phyloP scores from a whole-genome alignment of 64 coral and sea anemone species.

The Montipora capricornis region DNA sequence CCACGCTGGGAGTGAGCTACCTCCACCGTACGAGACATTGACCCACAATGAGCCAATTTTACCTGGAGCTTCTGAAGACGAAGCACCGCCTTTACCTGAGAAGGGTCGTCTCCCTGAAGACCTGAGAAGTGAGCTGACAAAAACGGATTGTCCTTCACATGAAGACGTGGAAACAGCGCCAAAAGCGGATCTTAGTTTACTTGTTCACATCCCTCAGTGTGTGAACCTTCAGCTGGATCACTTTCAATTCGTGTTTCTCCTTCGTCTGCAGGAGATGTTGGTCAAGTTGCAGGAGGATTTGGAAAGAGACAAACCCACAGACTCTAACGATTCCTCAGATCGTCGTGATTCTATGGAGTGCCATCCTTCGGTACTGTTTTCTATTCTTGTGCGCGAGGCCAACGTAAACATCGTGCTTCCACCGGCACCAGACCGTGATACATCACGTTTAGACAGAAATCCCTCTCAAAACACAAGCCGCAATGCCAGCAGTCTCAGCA shows the following conservation, averaged over 20 bases:
- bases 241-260: conserved; percentile 92
- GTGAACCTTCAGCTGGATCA: conserved; percentile 88
- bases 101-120: conserved; percentile 54
- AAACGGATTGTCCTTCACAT: conserved; percentile 23
- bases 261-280: conserved; percentile 92
- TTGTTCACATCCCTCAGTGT: conserved; percentile 65
- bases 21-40: conserved; percentile 68
- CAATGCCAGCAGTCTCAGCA: conserved; percentile 78
- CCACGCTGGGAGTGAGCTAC: conserved; percentile 45
- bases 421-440: conserved; percentile 66
- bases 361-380: conserved; percentile 62
- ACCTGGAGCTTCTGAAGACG: conserved; percentile 10
- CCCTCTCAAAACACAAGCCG: conserved; percentile 38
- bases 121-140: conserved; percentile 37
- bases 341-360: background rate
- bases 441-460: background rate
- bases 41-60: conserved; percentile 10
- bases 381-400: conserved; percentile 74
- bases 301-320: background rate
- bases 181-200: conserved; percentile 74
- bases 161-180: conserved; percentile 25
- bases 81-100: conserved; percentile 60
- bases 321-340: background rate
- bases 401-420: conserved; percentile 86
- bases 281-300: conserved; percentile 79